These are phyloP conservation scores for Rhynchomys soricoides DNA, from an alignment of 2,113 vertebrate genomes.

Conservation along the genomic window DNA sequence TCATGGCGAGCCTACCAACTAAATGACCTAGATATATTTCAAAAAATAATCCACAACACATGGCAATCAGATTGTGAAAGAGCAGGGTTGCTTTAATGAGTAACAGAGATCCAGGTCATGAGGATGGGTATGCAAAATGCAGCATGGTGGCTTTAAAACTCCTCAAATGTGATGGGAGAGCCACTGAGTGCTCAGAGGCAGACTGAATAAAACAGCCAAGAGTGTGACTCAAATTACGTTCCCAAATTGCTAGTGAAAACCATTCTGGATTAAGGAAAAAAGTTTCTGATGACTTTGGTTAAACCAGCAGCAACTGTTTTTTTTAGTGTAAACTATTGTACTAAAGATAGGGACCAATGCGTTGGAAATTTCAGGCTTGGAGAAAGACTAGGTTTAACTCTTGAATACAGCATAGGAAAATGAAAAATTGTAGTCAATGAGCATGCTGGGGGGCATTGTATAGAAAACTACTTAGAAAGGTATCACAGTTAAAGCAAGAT, in stretches of 20 bases:
- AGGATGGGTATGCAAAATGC: not conserved
- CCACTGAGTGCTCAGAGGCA: not conserved
- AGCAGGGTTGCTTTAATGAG: not conserved
- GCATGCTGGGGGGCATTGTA: not conserved
- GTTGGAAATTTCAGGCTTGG: too few species aligned
- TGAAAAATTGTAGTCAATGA: not conserved
- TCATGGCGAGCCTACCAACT: not conserved
- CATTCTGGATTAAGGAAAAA: not conserved
- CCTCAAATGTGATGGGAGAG: not conserved
- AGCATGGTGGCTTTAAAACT: not conserved
- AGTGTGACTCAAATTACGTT: not conserved
- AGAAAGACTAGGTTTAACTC: not conserved
- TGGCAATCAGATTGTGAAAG: too few species aligned
- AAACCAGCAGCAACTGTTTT: not conserved
- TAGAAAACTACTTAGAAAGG: not conserved
- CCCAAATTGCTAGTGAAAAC: not conserved
- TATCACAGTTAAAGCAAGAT: not conserved
- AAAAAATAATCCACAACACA: not conserved
- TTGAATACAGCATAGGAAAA: not conserved
- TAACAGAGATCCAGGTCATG: not conserved
- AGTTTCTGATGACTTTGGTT: not conserved
- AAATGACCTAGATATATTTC: not conserved
- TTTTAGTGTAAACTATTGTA: not conserved
- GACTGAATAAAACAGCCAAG: not conserved
- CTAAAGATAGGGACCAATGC: not conserved